These are phyloP conservation scores for Amblyteles armatorius DNA, from an alignment of 2,888 invertebrate species.

Conservation along the genomic window DNA sequence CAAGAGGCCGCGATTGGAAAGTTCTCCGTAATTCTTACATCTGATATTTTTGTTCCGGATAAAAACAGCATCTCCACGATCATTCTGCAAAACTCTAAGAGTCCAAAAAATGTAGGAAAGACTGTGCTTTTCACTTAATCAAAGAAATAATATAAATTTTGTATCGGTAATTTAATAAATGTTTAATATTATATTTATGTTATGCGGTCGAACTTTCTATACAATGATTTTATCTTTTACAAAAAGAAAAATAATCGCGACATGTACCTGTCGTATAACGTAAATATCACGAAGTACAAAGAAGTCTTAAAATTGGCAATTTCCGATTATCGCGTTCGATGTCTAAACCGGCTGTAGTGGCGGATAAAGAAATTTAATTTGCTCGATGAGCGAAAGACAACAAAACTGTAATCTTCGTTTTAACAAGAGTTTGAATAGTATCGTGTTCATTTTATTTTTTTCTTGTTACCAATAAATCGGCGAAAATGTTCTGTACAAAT, in stretches of 20 bases:
- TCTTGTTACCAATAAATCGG: background rate
- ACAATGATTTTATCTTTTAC: too few relatives aligned
- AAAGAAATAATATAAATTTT: background rate
- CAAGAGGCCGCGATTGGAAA: conserved; percentile 45
- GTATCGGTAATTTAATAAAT: background rate
- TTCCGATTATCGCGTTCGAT: too few relatives aligned
- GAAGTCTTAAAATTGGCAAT: too few relatives aligned
- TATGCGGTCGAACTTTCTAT: too few relatives aligned
- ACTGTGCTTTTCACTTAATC: background rate
- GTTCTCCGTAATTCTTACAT: conserved; percentile 24
- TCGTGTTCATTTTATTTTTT: background rate
- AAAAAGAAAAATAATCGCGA: too few relatives aligned
- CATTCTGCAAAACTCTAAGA: background rate
- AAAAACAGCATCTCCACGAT: background rate
- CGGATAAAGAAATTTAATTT: background rate
- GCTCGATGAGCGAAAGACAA: background rate
- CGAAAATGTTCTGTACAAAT: conserved; percentile 21
- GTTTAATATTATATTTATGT: background rate
- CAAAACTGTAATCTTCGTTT: background rate
- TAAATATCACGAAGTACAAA: too few relatives aligned
- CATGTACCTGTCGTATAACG: too few relatives aligned
- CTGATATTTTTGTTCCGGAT: background rate
- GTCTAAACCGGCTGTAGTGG: background rate
- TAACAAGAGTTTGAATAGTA: background rate
- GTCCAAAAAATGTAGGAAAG: background rate